Percentiles rank a stretch among this genome's conserved stretches.
These are phyloP conservation scores for Stomatorhinus walkeri DNA, from an alignment of 2,797 vertebrate species.

Conservation along the genomic window DNA sequence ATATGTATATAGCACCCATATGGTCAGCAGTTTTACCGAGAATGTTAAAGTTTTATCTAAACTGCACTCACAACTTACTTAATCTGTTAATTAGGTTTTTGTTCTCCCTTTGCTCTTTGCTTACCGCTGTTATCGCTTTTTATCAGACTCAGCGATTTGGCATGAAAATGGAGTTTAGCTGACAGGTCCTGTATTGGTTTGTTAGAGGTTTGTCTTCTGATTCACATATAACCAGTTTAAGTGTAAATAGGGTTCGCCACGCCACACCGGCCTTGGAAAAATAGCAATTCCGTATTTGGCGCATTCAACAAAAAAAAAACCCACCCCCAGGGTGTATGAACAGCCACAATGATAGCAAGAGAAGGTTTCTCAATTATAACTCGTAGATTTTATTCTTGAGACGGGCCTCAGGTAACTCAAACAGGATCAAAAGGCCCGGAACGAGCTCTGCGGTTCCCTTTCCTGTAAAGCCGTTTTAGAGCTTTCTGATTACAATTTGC, in stretches of 20 bases:
- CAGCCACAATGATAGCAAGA: background rate
- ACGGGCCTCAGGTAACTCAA: background rate
- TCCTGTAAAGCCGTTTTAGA: background rate
- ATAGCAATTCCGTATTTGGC: background rate
- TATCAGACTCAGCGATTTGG: background rate
- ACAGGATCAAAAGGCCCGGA: background rate
- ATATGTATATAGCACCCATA: background rate
- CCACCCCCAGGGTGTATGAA: background rate
- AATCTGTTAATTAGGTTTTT: background rate
- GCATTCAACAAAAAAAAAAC: background rate
- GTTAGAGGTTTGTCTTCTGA: background rate
- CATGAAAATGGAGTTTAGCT: background rate
- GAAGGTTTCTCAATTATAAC: background rate
- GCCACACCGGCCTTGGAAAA: background rate
- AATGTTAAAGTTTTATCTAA: background rate
- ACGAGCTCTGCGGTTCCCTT: background rate
- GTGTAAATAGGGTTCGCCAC: conserved; percentile 6
- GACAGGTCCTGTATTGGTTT: background rate
- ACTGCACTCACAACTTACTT: background rate
- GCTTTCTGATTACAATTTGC: background rate
- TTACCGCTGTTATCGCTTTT: background rate
- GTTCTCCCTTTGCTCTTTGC: background rate
- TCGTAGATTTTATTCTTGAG: background rate
- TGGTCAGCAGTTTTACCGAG: background rate
- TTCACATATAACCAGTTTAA: background rate